Percentiles rank a stretch among this genome's conserved stretches.
Evolutionary conservation across 1,140 invertebrate species (phyloP).

Genomic region (Apis mellifera): DNA sequence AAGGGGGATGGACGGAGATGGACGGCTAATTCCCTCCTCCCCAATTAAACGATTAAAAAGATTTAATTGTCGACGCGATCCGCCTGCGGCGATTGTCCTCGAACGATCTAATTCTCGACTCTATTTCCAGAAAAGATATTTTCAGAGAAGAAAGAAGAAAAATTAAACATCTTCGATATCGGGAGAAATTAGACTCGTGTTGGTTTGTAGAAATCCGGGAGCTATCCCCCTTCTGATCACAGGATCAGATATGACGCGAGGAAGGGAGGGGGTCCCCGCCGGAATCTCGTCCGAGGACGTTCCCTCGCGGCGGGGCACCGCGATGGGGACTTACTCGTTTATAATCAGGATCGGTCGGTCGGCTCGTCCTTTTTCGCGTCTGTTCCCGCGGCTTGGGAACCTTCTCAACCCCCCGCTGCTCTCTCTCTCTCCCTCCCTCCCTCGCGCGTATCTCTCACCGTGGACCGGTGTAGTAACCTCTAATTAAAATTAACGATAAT

Average conservation of each 20-base stretch:
- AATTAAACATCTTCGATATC: conserved; percentile 22
- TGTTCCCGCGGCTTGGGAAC: conserved; percentile 40
- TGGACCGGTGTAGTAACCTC: conserved; percentile 60
- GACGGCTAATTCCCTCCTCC: conserved; percentile 70
- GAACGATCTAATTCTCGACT: no score
- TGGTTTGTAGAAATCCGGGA: conserved; percentile 59
- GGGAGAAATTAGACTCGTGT: conserved; percentile 59
- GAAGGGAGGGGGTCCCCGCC: conserved; percentile 50
- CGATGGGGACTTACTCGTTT: conserved; percentile 60
- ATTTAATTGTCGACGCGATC: conserved; percentile 76
- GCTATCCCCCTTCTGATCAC: conserved; percentile 50
- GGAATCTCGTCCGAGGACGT: conserved; percentile 40
- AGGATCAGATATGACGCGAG: conserved; percentile 68
- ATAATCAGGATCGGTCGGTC: conserved; percentile 61
- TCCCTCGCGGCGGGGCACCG: conserved; percentile 50
- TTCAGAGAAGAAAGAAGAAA: no score
- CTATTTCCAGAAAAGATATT: no score
- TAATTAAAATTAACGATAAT: conserved; percentile 78
- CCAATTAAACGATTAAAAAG: conserved; percentile 79
- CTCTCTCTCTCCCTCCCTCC: no score
- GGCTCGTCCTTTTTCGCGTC: conserved; percentile 54
- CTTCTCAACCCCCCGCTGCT: conserved; percentile 61
- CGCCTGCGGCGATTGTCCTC: conserved; percentile 23
- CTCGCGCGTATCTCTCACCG: conserved; percentile 46
- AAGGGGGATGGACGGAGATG: conserved; percentile 60